phyloP scores from a whole-genome alignment of 2,888 invertebrate species.

The Bruchidius siliquastri region DNA sequence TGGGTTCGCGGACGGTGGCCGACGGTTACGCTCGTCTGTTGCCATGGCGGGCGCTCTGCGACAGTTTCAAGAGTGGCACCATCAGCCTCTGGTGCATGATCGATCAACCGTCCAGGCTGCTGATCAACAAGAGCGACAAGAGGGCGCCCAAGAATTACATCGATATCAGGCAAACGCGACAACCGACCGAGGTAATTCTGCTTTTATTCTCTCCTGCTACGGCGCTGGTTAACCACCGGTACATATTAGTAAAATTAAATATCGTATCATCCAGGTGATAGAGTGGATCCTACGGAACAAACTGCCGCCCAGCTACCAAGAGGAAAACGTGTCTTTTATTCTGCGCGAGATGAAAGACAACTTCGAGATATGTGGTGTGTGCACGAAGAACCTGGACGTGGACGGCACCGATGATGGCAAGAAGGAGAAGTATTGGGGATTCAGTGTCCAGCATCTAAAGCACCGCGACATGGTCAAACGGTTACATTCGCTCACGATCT shows the following conservation, averaged over 20 bases:
- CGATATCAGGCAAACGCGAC: conserved; percentile 24
- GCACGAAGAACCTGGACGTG: conserved; percentile 29
- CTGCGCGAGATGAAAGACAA: conserved; percentile 29
- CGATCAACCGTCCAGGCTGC: conserved; percentile 22
- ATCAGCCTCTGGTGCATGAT: conserved; percentile 34
- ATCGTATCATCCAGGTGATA: conserved; percentile 20
- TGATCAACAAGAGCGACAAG: conserved; percentile 25
- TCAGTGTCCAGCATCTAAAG: not conserved
- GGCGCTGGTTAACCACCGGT: no score
- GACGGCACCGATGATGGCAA: not conserved
- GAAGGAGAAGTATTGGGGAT: no score
- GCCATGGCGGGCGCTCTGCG: conserved; percentile 32
- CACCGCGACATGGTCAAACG: not conserved
- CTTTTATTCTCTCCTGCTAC: no score
- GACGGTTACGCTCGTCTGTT: conserved; percentile 30
- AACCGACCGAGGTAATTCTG: conserved; percentile 26
- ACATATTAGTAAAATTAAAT: no score
- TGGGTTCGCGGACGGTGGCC: conserved; percentile 21
- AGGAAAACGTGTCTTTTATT: conserved; percentile 35
- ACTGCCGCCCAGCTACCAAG: conserved; percentile 29
- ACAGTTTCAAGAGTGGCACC: conserved; percentile 22
- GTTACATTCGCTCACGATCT: not conserved
- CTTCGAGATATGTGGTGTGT: conserved; percentile 41
- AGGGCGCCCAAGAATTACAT: conserved; percentile 27
- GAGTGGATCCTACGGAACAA: conserved; percentile 35